Percentiles rank a stretch among this genome's conserved stretches.
phyloP scores from a whole-genome alignment of 2,797 vertebrate species.

The Xyrichtys novacula region DNA sequence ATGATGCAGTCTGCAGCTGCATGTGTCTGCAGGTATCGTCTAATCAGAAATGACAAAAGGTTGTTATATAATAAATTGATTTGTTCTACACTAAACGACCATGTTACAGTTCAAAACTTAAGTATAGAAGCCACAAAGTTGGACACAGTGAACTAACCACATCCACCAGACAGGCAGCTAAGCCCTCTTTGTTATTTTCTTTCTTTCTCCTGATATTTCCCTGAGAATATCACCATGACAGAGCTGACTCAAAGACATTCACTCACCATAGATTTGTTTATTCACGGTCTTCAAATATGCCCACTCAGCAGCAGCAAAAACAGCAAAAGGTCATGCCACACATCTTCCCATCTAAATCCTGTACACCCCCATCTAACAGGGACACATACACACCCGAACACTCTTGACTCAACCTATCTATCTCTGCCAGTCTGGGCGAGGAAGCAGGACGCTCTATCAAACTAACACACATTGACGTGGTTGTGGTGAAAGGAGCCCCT shows the following conservation, averaged over 20 bases:
- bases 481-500: slow-evolving; percentile 46
- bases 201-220: background rate
- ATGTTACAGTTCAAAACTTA: too few relatives aligned
- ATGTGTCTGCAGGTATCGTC: too few relatives aligned
- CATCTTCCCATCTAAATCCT: slow-evolving; percentile 26
- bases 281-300: background rate
- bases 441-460: slow-evolving; percentile 40
- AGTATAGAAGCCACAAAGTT: too few relatives aligned
- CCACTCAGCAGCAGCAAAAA: slow-evolving; percentile 20
- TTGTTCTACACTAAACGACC: too few relatives aligned
- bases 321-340: slow-evolving; percentile 45
- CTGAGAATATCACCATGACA: background rate
- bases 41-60: too few relatives aligned
- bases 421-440: slow-evolving; percentile 20
- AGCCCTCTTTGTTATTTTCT: background rate
- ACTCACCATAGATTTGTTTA: background rate
- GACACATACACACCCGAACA: slow-evolving; percentile 3
- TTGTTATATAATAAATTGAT: too few relatives aligned
- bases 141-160: background rate
- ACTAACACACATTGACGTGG: slow-evolving; percentile 55
- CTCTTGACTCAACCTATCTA: slow-evolving; percentile 28
- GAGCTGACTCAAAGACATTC: background rate
- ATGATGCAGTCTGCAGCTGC: too few relatives aligned
- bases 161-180: background rate
- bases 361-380: background rate